Evolutionary conservation across 2,113 vertebrate species (phyloP), one percentile per base, ranked within the genome.

Genomic region (Labeo catla): DNA sequence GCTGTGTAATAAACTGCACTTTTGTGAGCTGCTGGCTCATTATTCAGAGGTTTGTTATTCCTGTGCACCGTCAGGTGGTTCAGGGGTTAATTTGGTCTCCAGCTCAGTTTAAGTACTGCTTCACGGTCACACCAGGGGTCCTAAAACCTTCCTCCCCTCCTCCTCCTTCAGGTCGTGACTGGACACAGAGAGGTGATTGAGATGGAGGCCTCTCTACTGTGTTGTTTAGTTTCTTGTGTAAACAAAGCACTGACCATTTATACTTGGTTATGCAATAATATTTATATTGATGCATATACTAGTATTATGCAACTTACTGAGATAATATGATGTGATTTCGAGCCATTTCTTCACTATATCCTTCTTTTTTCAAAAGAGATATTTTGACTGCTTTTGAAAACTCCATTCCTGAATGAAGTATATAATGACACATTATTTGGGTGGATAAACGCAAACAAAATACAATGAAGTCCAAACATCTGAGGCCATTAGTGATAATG

Each of bases 11-110:
- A 13, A n/a, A 81, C n/a, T 45, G 39, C 6, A 13, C 21, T 61
- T 28, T 6, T 43, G 36, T 61, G 19, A 6, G 9, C 73, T 50
- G 23, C 49, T 28, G 3, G 7, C 12, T 68, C 4, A 34, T 82
- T n/a, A 66, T 82, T 45, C 12, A 63, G 28, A 23, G 19, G 74
- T 49, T 47, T 74, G n/a, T 36, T 72, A 4, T 57, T 59, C 39
- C 19, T 1, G 1, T 59, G 4, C 2, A 59, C 16, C 5, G 6
- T 49, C 59, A 34, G 59, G 36, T 83, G 13, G 43, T 45, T 70
- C 19, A 73, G 16, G 49, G 81, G 66, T 84, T 84, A 73, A 73
- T 84, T 28, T 82, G 65, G 47, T 66, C 61, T 54, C 28, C 65
- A 61, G 47, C 65, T 83, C 6, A 80, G 39, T 63, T 65, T 15